phyloP scores from a whole-genome alignment of 2,797 vertebrate genomes.

The Sebastes glaucus region DNA sequence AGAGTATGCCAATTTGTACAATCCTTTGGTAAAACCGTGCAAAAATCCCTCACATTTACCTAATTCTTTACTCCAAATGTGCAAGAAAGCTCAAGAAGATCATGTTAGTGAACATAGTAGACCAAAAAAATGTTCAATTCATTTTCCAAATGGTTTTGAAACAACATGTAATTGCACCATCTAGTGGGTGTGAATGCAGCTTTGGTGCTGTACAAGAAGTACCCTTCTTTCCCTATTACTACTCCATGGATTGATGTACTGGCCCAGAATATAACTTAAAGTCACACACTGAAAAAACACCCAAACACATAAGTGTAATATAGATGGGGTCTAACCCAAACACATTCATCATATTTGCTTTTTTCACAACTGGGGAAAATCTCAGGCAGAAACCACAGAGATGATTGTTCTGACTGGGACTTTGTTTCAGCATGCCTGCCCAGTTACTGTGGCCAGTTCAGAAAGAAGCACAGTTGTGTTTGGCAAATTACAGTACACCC shows the following conservation, averaged over 20 bases:
- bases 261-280: conserved; percentile 3
- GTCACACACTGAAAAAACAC: conserved; percentile 9
- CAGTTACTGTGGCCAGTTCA: conserved; percentile 59
- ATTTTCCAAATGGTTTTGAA: not conserved
- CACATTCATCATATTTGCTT: conserved; percentile 54
- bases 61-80: not conserved
- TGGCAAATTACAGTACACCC: conserved; percentile 64
- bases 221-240: not conserved
- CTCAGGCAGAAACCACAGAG: conserved; percentile 70
- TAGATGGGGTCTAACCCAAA: conserved; percentile 37
- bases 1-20: conserved; percentile 86
- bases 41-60: not conserved
- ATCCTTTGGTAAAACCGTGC: not conserved
- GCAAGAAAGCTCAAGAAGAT: not conserved
- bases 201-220: not conserved
- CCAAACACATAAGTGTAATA: conserved; percentile 20
- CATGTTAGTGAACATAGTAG: not conserved
- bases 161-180: conserved; percentile 39
- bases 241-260: not conserved
- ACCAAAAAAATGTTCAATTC: not conserved
- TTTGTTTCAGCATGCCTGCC: conserved; percentile 67
- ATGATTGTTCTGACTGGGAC: conserved; percentile 61
- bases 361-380: conserved; percentile 38
- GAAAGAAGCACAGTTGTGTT: conserved; percentile 63
- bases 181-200: conserved; percentile 44